Evolutionary conservation across 2,888 invertebrate species (phyloP).

Genomic region (Melanargia galathea): DNA sequence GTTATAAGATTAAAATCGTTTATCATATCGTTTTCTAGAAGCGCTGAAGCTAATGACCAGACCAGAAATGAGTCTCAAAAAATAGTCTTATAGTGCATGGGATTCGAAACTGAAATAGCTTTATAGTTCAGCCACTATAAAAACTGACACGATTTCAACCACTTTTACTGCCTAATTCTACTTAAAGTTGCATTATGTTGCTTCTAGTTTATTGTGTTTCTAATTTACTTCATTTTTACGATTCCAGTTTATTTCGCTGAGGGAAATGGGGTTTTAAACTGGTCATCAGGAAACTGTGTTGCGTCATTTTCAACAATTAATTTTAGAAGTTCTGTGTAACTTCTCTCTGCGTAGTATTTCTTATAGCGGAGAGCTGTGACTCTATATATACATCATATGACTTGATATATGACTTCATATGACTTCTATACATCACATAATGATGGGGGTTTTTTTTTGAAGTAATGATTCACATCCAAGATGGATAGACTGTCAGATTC

Average conservation of each 20-base stretch:
- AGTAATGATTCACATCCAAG: too few relatives aligned
- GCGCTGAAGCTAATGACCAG: too few relatives aligned
- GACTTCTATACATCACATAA: too few relatives aligned
- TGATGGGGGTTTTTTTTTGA: too few relatives aligned
- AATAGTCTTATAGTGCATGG: background rate
- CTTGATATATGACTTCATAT: too few relatives aligned
- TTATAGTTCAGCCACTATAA: conserved; percentile 30
- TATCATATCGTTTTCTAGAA: too few relatives aligned
- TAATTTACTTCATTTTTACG: conserved; percentile 6
- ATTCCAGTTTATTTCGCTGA: conserved; percentile 8
- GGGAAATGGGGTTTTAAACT: background rate
- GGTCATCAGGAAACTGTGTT: conserved; percentile 8
- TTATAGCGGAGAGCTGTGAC: background rate
- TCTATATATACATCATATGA: background rate
- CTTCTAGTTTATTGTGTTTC: conserved; percentile 17
- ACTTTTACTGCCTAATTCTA: conserved; percentile 28
- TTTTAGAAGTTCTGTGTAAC: background rate
- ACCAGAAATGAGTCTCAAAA: too few relatives aligned
- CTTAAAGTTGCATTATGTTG: conserved; percentile 28
- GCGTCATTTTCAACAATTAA: background rate
- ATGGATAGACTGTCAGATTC: too few relatives aligned
- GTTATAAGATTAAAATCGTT: too few relatives aligned
- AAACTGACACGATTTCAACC: conserved; percentile 35
- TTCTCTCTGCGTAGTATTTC: background rate
- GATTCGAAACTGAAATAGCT: conserved; percentile 33